phyloP scores from a whole-genome alignment of 2,113 vertebrate genomes.

The Aramus guarauna region DNA sequence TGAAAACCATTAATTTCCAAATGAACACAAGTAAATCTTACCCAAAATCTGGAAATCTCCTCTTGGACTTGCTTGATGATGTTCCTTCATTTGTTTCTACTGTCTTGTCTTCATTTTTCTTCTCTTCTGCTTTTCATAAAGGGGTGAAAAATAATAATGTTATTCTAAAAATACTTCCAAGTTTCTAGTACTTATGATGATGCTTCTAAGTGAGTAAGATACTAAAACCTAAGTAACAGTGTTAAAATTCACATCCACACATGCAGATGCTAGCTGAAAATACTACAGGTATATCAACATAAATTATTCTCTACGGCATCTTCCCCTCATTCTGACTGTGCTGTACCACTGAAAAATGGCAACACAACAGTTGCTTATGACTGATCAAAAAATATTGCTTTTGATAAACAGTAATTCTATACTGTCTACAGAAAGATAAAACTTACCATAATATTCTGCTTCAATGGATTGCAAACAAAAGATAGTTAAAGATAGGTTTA shows the following conservation, averaged over 20 bases:
- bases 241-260: not conserved
- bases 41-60: slow-evolving; percentile 93
- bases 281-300: not conserved
- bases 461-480: not conserved
- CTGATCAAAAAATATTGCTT: not conserved
- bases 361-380: not conserved
- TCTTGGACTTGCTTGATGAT: slow-evolving; percentile 81
- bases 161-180: not conserved
- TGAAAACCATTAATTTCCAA: not conserved
- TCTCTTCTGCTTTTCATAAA: slow-evolving; percentile 59
- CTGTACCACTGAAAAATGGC: not conserved
- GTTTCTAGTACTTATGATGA: not conserved
- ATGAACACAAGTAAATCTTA: slow-evolving; percentile 30
- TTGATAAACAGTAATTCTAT: not conserved
- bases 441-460: not conserved
- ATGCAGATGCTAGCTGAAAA: not conserved
- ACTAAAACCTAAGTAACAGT: not conserved
- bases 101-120: slow-evolving; percentile 73
- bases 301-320: not conserved
- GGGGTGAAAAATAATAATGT: not conserved
- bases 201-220: not conserved
- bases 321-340: not conserved
- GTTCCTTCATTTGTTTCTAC: slow-evolving; percentile 75
- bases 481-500: not conserved
- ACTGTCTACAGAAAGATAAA: not conserved